A percentile compares a stretch with the other conserved stretches of the same genome.
phyloP scores from a whole-genome alignment of 2,113 vertebrate genomes.

The human (Homo sapiens) region DNA sequence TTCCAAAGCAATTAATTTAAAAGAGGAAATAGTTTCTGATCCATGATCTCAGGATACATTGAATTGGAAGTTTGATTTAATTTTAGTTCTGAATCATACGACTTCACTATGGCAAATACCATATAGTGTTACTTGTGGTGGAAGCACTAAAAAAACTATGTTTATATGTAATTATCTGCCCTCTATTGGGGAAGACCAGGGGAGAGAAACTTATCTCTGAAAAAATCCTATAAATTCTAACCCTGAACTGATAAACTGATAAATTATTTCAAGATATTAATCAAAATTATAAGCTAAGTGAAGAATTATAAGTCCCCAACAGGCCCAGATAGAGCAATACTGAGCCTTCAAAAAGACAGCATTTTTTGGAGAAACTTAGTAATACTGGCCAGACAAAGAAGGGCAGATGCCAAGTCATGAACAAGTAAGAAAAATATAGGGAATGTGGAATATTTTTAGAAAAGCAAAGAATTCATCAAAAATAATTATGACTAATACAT shows the following conservation, averaged over 20 bases:
- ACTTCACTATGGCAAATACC: background rate
- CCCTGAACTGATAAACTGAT: background rate
- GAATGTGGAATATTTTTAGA: background rate
- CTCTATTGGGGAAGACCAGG: background rate
- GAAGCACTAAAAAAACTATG: background rate
- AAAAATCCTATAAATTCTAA: background rate
- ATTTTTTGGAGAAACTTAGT: background rate
- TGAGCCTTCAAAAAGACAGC: background rate
- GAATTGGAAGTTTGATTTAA: background rate
- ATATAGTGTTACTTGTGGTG: background rate
- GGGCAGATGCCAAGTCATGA: background rate
- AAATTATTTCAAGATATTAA: conserved; percentile 44
- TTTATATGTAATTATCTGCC: background rate
- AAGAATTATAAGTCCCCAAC: background rate
- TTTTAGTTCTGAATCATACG: background rate
- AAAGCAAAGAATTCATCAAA: background rate
- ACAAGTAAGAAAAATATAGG: background rate
- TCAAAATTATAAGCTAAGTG: conserved; percentile 40
- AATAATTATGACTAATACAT: background rate
- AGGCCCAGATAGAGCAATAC: background rate
- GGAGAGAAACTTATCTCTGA: background rate
- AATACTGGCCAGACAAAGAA: background rate
- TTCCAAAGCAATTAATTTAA: conserved; percentile 13
- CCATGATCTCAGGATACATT: background rate
- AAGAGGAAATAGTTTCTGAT: background rate